Evolutionary conservation across 2,113 vertebrate genomes (phyloP).

Genomic region (Cygnus buccinator): DNA sequence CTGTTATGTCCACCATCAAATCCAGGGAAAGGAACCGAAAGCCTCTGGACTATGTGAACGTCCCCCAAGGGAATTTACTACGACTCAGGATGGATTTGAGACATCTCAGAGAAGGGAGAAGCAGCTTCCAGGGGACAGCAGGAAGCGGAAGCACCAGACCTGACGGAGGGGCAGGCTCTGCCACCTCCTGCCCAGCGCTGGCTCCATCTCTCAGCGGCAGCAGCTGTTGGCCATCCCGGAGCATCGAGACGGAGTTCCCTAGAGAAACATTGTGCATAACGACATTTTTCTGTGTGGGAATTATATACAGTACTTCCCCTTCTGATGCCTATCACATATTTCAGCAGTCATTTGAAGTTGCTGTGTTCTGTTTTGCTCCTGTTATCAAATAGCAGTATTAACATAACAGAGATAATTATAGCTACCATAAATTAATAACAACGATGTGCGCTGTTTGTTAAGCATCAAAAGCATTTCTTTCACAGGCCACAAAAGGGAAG

Average conservation of each 20-base stretch:
- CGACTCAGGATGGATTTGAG: constrained; percentile 42
- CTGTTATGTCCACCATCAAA: neutral
- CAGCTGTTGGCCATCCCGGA: neutral
- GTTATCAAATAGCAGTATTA: constrained; percentile 37
- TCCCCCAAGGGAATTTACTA: neutral
- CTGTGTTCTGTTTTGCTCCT: constrained; percentile 26
- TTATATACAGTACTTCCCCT: constrained; percentile 57
- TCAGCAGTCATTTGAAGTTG: constrained; percentile 16
- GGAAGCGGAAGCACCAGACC: neutral
- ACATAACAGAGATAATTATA: constrained; percentile 46
- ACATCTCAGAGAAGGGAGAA: constrained; percentile 27
- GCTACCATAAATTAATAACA: constrained; percentile 32
- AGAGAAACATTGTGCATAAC: constrained; percentile 32
- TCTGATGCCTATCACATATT: constrained; percentile 56
- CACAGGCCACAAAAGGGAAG: neutral
- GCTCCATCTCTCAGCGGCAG: neutral
- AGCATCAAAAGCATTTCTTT: constrained; percentile 11
- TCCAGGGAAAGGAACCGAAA: constrained; percentile 4
- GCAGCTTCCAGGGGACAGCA: neutral
- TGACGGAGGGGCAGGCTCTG: neutral
- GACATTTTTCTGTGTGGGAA: constrained; percentile 65
- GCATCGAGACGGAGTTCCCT: neutral
- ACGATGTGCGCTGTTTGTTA: neutral
- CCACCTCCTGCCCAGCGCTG: neutral
- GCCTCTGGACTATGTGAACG: neutral